phyloP scores from a whole-genome alignment of 92 coral and sea anemone species.

The Parazoanthus atlanticus region DNA sequence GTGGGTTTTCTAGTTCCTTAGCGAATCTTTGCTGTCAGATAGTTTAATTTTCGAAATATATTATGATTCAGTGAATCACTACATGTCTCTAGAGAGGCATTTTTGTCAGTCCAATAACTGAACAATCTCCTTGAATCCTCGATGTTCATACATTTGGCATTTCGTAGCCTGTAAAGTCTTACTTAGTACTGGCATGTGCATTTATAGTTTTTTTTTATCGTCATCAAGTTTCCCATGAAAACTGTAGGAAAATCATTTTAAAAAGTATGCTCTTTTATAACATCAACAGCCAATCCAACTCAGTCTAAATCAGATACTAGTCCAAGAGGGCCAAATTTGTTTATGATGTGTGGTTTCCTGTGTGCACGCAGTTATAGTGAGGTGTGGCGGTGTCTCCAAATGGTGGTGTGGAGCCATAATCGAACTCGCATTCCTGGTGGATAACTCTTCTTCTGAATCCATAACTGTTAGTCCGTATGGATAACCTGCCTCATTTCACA shows the following conservation, averaged over 20 bases:
- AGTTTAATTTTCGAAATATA: no score
- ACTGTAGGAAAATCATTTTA: slow-evolving; percentile 14
- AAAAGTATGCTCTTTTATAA: slow-evolving; percentile 36
- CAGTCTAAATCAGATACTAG: slow-evolving; percentile 45
- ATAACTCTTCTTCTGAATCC: not conserved
- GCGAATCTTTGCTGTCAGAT: not conserved
- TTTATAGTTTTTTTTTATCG: not conserved
- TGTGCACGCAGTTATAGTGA: slow-evolving; percentile 31
- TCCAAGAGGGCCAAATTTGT: slow-evolving; percentile 50
- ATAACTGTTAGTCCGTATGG: slow-evolving; percentile 3
- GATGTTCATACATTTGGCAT: not conserved
- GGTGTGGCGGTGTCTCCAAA: slow-evolving; percentile 40
- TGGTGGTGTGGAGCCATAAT: slow-evolving; percentile 17
- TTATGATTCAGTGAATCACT: not conserved
- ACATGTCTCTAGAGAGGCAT: not conserved
- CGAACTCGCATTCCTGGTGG: not conserved
- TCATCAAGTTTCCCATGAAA: not conserved
- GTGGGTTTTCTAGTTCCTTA: not conserved
- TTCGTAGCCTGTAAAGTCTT: not conserved
- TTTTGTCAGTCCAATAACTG: not conserved
- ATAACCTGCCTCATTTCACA: not conserved
- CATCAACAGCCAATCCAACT: slow-evolving; percentile 38
- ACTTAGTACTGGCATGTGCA: not conserved
- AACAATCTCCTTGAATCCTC: no score
- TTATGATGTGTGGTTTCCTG: slow-evolving; percentile 39